These are phyloP conservation scores for Tipula helvola DNA, from an alignment of 2,888 invertebrate genomes.

Conservation along the genomic window DNA sequence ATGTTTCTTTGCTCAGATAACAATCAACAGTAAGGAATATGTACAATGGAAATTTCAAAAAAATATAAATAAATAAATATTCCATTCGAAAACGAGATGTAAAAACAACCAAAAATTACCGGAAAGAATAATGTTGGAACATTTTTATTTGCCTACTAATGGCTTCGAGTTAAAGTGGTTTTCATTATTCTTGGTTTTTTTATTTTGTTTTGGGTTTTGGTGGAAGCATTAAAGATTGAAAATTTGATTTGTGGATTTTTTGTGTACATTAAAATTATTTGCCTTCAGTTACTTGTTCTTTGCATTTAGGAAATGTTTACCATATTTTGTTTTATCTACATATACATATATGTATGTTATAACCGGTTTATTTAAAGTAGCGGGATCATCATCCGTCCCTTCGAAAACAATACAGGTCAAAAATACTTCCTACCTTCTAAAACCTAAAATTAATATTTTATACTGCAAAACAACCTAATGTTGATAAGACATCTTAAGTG, in stretches of 20 bases:
- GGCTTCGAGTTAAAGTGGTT: neutral
- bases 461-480: too few relatives aligned
- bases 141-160: neutral
- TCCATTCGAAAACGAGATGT: neutral
- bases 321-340: too few relatives aligned
- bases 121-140: neutral
- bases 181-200: neutral
- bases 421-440: too few relatives aligned
- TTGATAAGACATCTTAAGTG: too few relatives aligned
- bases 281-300: neutral
- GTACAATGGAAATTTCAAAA: neutral
- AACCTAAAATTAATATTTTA: too few relatives aligned
- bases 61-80: neutral
- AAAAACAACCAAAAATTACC: neutral
- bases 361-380: too few relatives aligned
- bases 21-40: neutral
- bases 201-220: neutral
- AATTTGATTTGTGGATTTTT: neutral
- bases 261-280: neutral
- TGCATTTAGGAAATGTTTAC: too few relatives aligned
- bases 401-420: too few relatives aligned
- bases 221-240: neutral
- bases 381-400: too few relatives aligned
- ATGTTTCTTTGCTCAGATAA: neutral
- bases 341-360: too few relatives aligned